These are phyloP conservation scores for Nannospalax galili DNA, from an alignment of 2,113 vertebrate species.

Conservation along the genomic window DNA sequence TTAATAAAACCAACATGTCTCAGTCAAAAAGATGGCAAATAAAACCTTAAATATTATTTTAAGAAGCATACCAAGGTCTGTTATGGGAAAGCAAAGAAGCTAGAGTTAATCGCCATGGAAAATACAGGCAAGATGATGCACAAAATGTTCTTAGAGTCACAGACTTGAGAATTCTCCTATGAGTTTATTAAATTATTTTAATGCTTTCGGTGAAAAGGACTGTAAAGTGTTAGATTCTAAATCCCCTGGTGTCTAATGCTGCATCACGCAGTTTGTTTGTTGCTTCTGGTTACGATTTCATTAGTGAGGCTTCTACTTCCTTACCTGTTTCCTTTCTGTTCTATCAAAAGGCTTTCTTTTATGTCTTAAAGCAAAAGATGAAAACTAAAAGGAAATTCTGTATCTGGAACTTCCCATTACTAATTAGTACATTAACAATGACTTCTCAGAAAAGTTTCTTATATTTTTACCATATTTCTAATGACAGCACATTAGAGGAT, in stretches of 20 bases:
- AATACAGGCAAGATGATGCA: constrained; percentile 37
- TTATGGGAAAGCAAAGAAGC: background rate
- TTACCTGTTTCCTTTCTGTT: background rate
- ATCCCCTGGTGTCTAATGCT: constrained; percentile 2
- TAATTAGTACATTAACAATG: constrained; percentile 1
- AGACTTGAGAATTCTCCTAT: constrained; percentile 49
- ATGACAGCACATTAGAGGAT: background rate
- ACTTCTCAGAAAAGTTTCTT: background rate
- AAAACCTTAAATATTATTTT: constrained; percentile 58
- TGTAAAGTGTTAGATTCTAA: constrained; percentile 15
- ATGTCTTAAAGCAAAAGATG: background rate
- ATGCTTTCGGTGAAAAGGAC: constrained; percentile 1
- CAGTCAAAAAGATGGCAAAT: constrained; percentile 60
- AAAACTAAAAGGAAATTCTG: constrained; percentile 5
- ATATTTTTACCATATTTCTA: background rate
- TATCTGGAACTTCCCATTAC: background rate
- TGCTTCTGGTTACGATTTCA: background rate
- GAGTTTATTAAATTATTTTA: background rate
- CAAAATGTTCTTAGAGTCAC: constrained; percentile 27
- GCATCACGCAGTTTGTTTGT: background rate
- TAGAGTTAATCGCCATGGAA: constrained; percentile 7
- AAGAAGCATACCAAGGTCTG: constrained; percentile 34
- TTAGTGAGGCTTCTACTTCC: background rate
- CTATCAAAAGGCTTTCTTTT: background rate
- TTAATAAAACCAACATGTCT: constrained; percentile 68